These are phyloP conservation scores for Psittacula cyanocephala DNA, from an alignment of 2,113 vertebrate genomes.

Conservation along the genomic window DNA sequence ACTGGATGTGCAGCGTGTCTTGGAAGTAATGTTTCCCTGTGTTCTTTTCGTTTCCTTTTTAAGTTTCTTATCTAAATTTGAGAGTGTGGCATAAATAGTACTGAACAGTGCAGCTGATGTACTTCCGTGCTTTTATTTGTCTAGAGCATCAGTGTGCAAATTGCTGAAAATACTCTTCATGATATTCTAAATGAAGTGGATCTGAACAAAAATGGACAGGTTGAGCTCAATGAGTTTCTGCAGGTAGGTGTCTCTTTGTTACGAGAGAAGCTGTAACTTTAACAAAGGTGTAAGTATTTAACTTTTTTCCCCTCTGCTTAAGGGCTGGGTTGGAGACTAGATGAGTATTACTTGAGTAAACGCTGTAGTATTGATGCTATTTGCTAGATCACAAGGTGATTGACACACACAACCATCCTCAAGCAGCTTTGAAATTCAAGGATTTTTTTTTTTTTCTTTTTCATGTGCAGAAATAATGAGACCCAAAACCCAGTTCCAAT, in stretches of 20 bases:
- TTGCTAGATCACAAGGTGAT: background rate
- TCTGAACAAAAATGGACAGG: constrained; percentile 97
- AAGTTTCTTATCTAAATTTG: background rate
- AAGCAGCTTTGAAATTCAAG: background rate
- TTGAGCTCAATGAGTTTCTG: constrained; percentile 93
- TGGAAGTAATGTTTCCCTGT: constrained; percentile 77
- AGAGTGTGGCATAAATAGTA: background rate
- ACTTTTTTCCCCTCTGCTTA: background rate
- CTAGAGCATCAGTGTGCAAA: constrained; percentile 89
- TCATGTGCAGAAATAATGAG: background rate
- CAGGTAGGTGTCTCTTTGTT: constrained; percentile 73
- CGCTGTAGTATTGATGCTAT: fast-evolving
- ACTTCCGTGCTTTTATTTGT: background rate
- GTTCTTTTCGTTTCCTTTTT: background rate
- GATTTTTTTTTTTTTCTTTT: no score
- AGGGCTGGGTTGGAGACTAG: background rate
- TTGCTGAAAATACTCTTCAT: constrained; percentile 90
- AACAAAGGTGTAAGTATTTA: fast-evolving
- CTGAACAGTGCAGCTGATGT: background rate
- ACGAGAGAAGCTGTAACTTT: fast-evolving
- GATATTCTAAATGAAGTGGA: constrained; percentile 97
- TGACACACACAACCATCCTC: background rate
- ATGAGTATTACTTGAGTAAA: fast-evolving
- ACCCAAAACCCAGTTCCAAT: fast-evolving
- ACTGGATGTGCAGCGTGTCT: constrained; percentile 89